Evolutionary conservation across 2,113 vertebrate genomes (phyloP).

Genomic region (Casuarius casuarius): DNA sequence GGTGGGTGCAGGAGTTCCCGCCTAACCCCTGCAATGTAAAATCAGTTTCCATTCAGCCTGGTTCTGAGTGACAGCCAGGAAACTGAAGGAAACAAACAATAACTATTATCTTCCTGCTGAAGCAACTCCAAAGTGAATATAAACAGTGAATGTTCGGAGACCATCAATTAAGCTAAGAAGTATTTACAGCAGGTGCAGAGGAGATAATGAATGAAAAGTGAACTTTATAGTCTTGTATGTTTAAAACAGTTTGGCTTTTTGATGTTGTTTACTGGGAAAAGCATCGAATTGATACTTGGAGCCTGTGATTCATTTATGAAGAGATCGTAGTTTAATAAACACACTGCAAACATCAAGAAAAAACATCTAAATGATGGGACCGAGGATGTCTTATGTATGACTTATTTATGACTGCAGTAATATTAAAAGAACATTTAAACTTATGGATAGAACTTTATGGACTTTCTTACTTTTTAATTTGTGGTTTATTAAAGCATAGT

Average conservation of each 20-base stretch:
- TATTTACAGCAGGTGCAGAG: constrained; percentile 35
- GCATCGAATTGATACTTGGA: not conserved
- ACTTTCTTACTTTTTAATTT: constrained; percentile 13
- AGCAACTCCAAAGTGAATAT: constrained; percentile 40
- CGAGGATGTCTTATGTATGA: not conserved
- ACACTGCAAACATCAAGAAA: not conserved
- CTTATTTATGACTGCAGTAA: not conserved
- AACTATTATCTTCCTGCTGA: constrained; percentile 38
- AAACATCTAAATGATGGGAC: not conserved
- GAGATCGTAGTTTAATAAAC: constrained; percentile 1
- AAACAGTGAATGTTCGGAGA: constrained; percentile 32
- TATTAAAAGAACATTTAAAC: constrained; percentile 1
- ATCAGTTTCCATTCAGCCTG: not conserved
- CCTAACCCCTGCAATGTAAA: not conserved
- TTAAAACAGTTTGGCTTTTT: constrained; percentile 38
- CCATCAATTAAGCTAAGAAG: constrained; percentile 33
- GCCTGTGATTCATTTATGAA: not conserved
- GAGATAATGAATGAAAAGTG: constrained; percentile 46
- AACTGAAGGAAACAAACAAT: constrained; percentile 19
- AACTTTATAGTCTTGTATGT: not conserved
- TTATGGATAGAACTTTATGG: not conserved
- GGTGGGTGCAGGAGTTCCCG: not conserved
- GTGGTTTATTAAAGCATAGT: not conserved
- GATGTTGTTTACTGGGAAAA: not conserved
- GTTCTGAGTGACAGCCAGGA: not conserved